Base-by-base conservation (phyloP, 30 jellyfish, hydroid and myxozoan species). In the Hydractinia symbiolongicarpus region DNA sequence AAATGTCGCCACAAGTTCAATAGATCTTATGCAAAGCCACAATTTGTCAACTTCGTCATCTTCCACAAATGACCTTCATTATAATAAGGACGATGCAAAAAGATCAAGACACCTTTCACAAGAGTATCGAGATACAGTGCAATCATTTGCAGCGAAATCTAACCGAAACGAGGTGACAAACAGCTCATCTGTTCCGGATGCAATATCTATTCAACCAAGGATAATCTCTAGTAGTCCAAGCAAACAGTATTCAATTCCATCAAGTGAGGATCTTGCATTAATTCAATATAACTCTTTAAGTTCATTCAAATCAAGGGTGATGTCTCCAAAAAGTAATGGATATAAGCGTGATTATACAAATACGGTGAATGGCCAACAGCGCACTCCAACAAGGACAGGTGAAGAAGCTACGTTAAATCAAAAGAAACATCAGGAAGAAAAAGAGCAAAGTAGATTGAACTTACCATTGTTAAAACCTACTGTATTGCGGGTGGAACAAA, bases 121-220 rank as follows among this genome's bases (percentile, higher is more conserved):
- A 64, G 74, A 64, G 17, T n/a, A n/a, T 2, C 74, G 74, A 64
- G 74, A 64, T n/a, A 64, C 74, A 64, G 19, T 64, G 9, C 52
- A 64, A 51, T 64, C 74, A n/a, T 64, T 64, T 64, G 74, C 74
- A 64, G 74, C 74, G 4, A 44, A 64, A n/a, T 64, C 74, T 7
- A 64, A 13, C 19, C 19, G 19, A 51, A 64, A n/a, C 17, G 74
- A 64, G 52, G 74, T n/a, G 40, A 64, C 40, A 7, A 64, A 64
- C 19, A 64, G 52, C 9, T 64, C 74, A 64, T n/a, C 19, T 7
- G 40, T 64, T 44, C 52, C 74, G 74, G 74, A 7, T n/a, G 74
- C 74, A 6, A 30, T 30, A 30, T 30, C 44, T 30, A 44, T 64
- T 64, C 19, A 64, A 51, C 74, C 74, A 64, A 64, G 40, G 40